These are phyloP conservation scores for Etheostoma nigrum DNA, from an alignment of 2,797 vertebrate species.

Conservation along the genomic window DNA sequence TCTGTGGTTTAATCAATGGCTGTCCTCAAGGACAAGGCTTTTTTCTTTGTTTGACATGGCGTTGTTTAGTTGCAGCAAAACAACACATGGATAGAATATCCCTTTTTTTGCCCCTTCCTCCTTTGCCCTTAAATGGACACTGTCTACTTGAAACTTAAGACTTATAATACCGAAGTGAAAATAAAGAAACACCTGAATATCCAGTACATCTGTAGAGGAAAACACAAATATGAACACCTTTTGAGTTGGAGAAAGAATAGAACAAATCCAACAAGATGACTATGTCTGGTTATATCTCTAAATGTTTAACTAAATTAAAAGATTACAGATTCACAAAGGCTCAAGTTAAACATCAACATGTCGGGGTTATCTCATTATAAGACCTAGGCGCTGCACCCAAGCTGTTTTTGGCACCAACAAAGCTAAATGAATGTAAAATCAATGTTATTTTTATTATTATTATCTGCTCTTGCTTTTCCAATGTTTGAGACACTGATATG, in stretches of 20 bases:
- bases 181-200: neutral
- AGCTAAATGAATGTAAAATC: too few species aligned
- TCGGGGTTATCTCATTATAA: neutral
- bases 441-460: too few species aligned
- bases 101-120: neutral
- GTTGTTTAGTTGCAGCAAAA: constrained; percentile 23
- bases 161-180: neutral
- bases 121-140: neutral
- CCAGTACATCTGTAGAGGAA: neutral
- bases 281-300: neutral
- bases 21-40: constrained; percentile 15
- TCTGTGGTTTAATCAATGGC: constrained; percentile 21
- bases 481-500: too few species aligned
- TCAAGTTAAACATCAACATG: constrained; percentile 1
- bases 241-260: neutral
- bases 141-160: neutral
- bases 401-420: too few species aligned
- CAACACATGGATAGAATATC: neutral
- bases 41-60: constrained; percentile 28
- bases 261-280: neutral
- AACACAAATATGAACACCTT: neutral
- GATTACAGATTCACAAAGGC: neutral
- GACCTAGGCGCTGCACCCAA: too few species aligned
- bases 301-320: neutral
- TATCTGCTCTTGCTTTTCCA: too few species aligned